Base-by-base conservation (phyloP, 2,888 invertebrate species). In the Leucania comma region DNA sequence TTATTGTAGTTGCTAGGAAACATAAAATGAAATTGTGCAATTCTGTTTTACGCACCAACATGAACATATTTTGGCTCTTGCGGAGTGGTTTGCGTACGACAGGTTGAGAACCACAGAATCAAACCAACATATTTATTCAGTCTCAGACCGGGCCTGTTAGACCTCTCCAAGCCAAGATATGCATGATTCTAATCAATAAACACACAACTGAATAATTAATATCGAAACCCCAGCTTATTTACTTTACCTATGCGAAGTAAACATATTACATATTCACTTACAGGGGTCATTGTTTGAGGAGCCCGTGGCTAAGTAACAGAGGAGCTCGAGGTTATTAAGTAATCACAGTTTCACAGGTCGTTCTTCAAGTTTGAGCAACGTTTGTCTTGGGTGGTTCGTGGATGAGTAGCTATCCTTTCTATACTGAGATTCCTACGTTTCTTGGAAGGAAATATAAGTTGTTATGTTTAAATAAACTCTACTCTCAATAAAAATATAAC, bases 221-320 rank as follows among this genome's bases (percentile, higher is more conserved):
- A 56, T 51, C 38, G 67, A 70, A 62, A 60, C 72, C 75, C 10
- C n/a, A 68, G 35, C 50, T 57, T 75, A 79, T 85, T 84, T 82
- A 76, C 81, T 69, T 72, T 63, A 61, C 61, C 65, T 75, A 59
- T 68, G 50, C 58, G n/a, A 57, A 22, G 71, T 80, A 68, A 81
- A 77, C 85, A 78, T 75, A 83, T 83, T 79, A 83, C 79, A 70
- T 83, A 85, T 88, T 86, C 83, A 79, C 78, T 83, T 73, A 82
- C 66, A 12, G 79, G 74, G 73, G 78, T 68, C 79, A 77, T 64
- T 82, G 81, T 67, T 80, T 32, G 32, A 6, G 56, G 32, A n/a
- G 2, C 5, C n/a, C 2, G n/a, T 32, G 32, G 32, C 0, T 32
- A 32, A 56, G 32, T 32, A n/a, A 56, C n/a, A 32, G 32, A 32